Evolutionary conservation across 2,888 invertebrate species (phyloP), one percentile per base, ranked within the genome.

Genomic region (Rhabditoides inermis): DNA sequence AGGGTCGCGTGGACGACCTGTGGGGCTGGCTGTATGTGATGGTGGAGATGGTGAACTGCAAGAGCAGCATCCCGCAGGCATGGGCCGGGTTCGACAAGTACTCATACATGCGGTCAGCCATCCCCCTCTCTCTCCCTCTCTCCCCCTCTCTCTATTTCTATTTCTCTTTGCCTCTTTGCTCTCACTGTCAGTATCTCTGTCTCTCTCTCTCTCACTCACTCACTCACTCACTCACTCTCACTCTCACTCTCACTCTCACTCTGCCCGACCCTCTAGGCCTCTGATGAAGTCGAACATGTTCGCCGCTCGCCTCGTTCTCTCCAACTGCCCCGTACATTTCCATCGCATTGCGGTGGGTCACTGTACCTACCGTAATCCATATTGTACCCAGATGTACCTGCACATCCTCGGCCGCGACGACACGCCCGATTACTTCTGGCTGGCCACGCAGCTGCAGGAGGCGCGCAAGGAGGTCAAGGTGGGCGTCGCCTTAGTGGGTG

Each of bases 1-100:
- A 56, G 41, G 46, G 47, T 22, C 51, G 50, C 6, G 42, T 53
- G 10, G 55, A 55, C 30, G 55, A 55, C 32, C 40, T 55, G 3
- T 55, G 55, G 55, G 56, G 56, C 3, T 56, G 55, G 48, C 49
- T 56, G 37, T 56, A 56, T 44, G 48, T 48, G 25, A 40, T 56
- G 42, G 36, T 56, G n/a, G 56, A 56, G 32, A 53, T 48, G 56
- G 25, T 48, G 25, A 56, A 56, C 30, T 56, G 53, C 35, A 44
- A 55, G n/a, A 37, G 37, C 18, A n/a, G 22, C n/a, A 47, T 40
- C 12, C 56, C 56, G 2, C 47, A 49, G 7, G 53, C 56, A 25
- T 56, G 56, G 56, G 52, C 55, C 2, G 50, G 37, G 12, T 47
- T 37, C 37, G 47, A 47, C 7, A 23, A 36, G 25, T 27, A 15